These are phyloP conservation scores for Sander lucioperca DNA, from an alignment of 2,113 vertebrate species.

Conservation along the genomic window DNA sequence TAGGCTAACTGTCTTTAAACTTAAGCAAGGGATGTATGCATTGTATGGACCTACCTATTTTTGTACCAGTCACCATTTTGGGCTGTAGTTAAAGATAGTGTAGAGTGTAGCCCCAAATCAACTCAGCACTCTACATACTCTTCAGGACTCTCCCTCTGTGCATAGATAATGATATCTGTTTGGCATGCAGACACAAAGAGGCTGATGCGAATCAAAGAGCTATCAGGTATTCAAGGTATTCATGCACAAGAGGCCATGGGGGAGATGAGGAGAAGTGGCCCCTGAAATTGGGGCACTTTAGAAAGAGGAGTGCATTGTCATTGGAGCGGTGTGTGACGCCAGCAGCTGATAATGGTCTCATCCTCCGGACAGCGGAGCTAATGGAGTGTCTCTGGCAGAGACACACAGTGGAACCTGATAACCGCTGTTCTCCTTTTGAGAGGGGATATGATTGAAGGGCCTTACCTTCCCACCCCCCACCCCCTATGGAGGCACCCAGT, in stretches of 20 bases:
- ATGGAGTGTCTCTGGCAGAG: slow-evolving; percentile 54
- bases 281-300: slow-evolving; percentile 60
- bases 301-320: slow-evolving; percentile 61
- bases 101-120: background rate
- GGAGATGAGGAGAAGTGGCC: slow-evolving; percentile 50
- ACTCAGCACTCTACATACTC: slow-evolving; percentile 11
- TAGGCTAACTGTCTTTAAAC: slow-evolving; percentile 4
- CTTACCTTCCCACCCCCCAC: slow-evolving; percentile 3
- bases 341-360: slow-evolving; percentile 46
- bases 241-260: slow-evolving; percentile 14
- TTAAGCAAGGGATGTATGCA: background rate
- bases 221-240: slow-evolving; percentile 49
- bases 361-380: slow-evolving; percentile 42
- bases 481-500: slow-evolving; percentile 7
- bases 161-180: slow-evolving; percentile 33
- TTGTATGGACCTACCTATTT: background rate
- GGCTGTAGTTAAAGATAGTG: slow-evolving; percentile 15
- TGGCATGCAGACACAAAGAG: slow-evolving; percentile 49
- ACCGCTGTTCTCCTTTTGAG: slow-evolving; percentile 17
- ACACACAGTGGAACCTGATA: slow-evolving; percentile 58
- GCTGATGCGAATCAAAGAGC: slow-evolving; percentile 47
- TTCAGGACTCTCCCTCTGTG: background rate
- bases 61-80: background rate
- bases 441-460: slow-evolving; percentile 14
- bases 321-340: slow-evolving; percentile 45